Evolutionary conservation across 2,797 vertebrate species (phyloP).

Genomic region (Vipera latastei): DNA sequence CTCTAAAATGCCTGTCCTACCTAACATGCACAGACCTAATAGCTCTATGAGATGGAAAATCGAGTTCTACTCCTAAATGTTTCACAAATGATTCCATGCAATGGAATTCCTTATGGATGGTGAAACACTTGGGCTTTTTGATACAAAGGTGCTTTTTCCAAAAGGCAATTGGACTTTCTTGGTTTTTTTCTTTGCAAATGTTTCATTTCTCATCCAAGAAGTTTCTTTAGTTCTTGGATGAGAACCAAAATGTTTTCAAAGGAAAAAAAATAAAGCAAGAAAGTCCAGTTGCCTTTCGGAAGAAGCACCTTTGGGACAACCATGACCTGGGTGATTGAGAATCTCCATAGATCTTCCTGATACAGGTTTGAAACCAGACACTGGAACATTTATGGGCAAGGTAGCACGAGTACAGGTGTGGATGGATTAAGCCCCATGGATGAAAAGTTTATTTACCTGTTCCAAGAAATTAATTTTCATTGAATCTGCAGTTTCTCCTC

Average conservation of each 20-base stretch:
- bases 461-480: conserved; percentile 44
- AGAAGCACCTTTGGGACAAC: not conserved
- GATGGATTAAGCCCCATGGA: not conserved
- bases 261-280: not conserved
- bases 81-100: not conserved
- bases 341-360: not conserved
- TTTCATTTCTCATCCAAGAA: not conserved
- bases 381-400: not conserved
- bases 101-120: not conserved
- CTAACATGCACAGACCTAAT: not conserved
- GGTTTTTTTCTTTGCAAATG: not conserved
- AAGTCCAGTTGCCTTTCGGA: not conserved
- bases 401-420: not conserved
- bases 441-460: not conserved
- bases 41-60: not conserved
- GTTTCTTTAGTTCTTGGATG: not conserved
- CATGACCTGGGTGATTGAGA: not conserved
- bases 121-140: not conserved
- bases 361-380: not conserved
- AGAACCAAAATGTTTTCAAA: not conserved
- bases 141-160: not conserved
- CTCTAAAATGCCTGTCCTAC: not conserved
- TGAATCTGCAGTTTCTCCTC: conserved; percentile 10
- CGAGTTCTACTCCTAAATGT: not conserved
- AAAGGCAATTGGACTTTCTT: not conserved